A percentile compares a stretch with the other conserved stretches of the same genome.
Evolutionary conservation across 2,113 vertebrate species (phyloP).

Genomic region (Sander vitreus): DNA sequence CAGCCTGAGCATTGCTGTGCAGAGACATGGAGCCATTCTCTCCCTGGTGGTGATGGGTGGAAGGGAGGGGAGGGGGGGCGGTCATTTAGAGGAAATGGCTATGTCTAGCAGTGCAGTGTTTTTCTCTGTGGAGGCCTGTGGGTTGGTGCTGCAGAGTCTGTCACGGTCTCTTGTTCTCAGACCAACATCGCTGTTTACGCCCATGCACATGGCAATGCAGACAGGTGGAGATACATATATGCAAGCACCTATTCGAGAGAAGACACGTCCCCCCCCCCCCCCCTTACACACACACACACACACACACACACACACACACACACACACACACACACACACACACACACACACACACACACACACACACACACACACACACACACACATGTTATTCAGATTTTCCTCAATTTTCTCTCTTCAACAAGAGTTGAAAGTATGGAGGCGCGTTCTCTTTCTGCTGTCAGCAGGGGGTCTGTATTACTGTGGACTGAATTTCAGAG

Average conservation of each 20-base stretch:
- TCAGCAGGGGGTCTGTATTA: conserved; percentile 57
- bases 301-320: background rate
- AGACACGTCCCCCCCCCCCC: background rate
- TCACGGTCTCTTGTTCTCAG: conserved; percentile 75
- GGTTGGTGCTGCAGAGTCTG: conserved; percentile 73
- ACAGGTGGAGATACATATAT: conserved; percentile 15
- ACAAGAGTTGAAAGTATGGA: conserved; percentile 17
- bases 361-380: too few relatives aligned
- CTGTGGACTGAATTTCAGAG: conserved; percentile 56
- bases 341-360: conserved; percentile 6
- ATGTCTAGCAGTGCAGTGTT: conserved; percentile 58
- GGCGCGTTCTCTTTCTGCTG: conserved; percentile 31
- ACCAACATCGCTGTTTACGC: conserved; percentile 51
- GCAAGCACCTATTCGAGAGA: background rate
- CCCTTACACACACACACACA: conserved; percentile 1
- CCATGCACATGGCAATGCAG: conserved; percentile 6
- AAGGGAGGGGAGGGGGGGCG: background rate
- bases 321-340: background rate
- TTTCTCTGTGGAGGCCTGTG: conserved; percentile 61
- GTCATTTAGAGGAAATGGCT: conserved; percentile 74
- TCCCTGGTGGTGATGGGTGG: conserved; percentile 44
- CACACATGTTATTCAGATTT: conserved; percentile 11
- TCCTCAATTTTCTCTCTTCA: conserved; percentile 22
- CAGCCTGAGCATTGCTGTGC: conserved; percentile 27
- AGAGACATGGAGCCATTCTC: conserved; percentile 37